These are phyloP conservation scores for Drosophila subpulchrella DNA, from an alignment of 1,140 invertebrate genomes.

Conservation along the genomic window DNA sequence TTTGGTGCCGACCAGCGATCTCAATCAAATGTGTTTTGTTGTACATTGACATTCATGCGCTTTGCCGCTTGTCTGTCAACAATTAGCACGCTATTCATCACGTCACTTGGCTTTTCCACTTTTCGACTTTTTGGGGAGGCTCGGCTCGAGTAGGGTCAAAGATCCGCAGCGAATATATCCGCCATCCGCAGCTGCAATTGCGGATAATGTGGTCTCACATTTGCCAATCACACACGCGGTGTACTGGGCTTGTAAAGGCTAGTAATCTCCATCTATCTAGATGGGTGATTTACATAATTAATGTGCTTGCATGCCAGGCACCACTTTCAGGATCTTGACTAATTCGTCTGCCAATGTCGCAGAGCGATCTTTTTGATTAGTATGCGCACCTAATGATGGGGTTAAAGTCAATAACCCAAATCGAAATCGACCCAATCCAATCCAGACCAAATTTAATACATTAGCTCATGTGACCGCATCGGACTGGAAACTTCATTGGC, in stretches of 20 bases:
- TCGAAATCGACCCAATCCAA: constrained; percentile 42
- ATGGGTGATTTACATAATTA: constrained; percentile 37
- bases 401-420: constrained; percentile 48
- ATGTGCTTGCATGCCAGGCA: constrained; percentile 7
- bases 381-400: constrained; percentile 26
- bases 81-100: constrained; percentile 85
- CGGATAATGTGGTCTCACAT: constrained; percentile 48
- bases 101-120: constrained; percentile 51
- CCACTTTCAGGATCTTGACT: constrained; percentile 41
- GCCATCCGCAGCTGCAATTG: constrained; percentile 15
- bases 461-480: constrained; percentile 47
- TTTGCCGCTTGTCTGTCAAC: constrained; percentile 78
- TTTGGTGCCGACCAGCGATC: constrained; percentile 48
- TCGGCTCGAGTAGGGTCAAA: constrained; percentile 36
- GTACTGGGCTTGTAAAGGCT: constrained; percentile 1
- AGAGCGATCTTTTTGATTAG: constrained; percentile 24
- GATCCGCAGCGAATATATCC: constrained; percentile 26
- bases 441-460: constrained; percentile 48
- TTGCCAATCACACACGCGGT: constrained; percentile 26
- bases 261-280: constrained; percentile 11
- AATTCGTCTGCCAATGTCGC: constrained; percentile 41
- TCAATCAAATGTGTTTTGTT: constrained; percentile 74
- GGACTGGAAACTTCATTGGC: constrained; percentile 23
- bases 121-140: constrained; percentile 18
- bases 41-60: constrained; percentile 75